A percentile compares a stretch with the other conserved stretches of the same genome.
Conservation (phyloP, 2,113 vertebrate genomes). For the Oryzias javanicus region DNA sequence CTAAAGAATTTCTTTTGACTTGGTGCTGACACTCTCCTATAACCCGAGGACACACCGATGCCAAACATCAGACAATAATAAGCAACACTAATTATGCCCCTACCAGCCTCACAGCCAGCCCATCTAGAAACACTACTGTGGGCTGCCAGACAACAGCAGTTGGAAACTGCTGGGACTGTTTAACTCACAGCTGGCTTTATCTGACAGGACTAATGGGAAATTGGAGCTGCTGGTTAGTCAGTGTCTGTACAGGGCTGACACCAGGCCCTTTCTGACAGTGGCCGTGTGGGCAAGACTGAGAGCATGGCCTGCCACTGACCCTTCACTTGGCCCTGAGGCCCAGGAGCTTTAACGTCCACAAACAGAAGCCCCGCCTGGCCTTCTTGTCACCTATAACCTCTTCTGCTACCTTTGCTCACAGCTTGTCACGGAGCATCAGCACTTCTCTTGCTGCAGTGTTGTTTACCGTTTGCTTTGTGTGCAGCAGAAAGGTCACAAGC, state of each 20-base stretch:
- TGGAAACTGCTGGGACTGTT: constrained; percentile 61
- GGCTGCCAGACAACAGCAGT: constrained; percentile 63
- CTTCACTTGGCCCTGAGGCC: constrained; percentile 56
- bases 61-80: constrained; percentile 34
- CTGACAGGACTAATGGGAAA: constrained; percentile 52
- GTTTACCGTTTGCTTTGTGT: constrained; percentile 45
- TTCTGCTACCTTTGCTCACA: constrained; percentile 60
- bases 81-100: constrained; percentile 8
- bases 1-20: constrained; percentile 48
- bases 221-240: constrained; percentile 37
- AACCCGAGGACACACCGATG: constrained; percentile 35
- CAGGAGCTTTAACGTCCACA: constrained; percentile 64
- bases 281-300: constrained; percentile 49
- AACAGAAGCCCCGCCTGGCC: constrained; percentile 61
- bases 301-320: constrained; percentile 65
- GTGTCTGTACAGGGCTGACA: constrained; percentile 32
- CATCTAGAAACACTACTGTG: constrained; percentile 36
- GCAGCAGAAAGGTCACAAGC: constrained; percentile 24
- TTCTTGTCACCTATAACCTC: constrained; percentile 47
- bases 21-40: constrained; percentile 24
- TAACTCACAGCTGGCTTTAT: constrained; percentile 44
- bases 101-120: constrained; percentile 48
- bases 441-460: constrained; percentile 42
- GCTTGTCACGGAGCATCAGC: constrained; percentile 71
- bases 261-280: constrained; percentile 51